These are phyloP conservation scores for Chamaetylas fuelleborni DNA, from an alignment of 2,113 vertebrate genomes.

Conservation along the genomic window DNA sequence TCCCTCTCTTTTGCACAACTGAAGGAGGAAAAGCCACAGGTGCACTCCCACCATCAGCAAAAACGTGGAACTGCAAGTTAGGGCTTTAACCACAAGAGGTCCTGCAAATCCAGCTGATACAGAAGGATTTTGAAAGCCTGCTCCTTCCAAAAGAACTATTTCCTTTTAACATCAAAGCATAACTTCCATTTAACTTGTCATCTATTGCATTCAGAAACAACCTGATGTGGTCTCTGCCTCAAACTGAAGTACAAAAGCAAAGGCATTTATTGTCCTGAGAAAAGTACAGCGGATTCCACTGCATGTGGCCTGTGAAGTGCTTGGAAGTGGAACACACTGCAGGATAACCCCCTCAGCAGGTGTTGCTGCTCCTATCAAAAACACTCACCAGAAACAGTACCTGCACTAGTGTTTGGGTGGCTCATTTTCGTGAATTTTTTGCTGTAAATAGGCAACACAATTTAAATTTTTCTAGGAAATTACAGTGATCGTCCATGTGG, in stretches of 20 bases:
- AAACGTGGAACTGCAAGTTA: neutral
- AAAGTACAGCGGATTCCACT: neutral
- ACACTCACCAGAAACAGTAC: neutral
- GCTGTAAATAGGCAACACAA: neutral
- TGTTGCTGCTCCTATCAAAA: neutral
- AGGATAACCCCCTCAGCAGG: neutral
- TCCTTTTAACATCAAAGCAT: neutral
- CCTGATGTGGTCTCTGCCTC: neutral
- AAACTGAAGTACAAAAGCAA: neutral
- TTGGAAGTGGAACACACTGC: neutral
- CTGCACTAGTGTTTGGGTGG: neutral
- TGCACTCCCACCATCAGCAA: accelerated
- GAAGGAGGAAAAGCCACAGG: accelerated
- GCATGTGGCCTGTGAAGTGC: neutral
- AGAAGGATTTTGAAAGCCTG: accelerated
- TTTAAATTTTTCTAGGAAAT: neutral
- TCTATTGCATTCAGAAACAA: neutral
- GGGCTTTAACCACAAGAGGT: conserved; percentile 23
- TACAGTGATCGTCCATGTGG: neutral
- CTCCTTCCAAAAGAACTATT: accelerated
- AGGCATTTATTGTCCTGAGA: neutral
- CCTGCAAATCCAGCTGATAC: neutral
- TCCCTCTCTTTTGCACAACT: neutral
- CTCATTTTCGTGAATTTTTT: neutral
- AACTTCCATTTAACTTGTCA: neutral